phyloP scores from a whole-genome alignment of 2,797 vertebrate species.

The Salmo trutta region DNA sequence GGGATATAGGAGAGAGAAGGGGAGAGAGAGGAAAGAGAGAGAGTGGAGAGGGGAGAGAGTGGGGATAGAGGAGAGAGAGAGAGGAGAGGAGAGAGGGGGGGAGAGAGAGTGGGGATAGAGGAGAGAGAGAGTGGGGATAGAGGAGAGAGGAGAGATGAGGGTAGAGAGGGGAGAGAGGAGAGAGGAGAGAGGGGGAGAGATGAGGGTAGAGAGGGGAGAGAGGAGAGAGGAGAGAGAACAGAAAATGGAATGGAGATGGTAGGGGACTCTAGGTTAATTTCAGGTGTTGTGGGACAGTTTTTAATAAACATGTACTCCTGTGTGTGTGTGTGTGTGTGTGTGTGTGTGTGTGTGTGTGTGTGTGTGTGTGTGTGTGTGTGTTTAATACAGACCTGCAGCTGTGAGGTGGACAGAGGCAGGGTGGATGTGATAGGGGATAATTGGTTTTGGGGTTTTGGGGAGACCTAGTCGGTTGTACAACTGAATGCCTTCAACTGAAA shows the following conservation, averaged over 20 bases:
- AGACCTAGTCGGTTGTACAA: too few relatives aligned
- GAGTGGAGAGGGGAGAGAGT: constrained; percentile 27
- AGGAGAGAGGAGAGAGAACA: neutral
- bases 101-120: constrained; percentile 28
- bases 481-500: too few relatives aligned
- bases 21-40: too few relatives aligned
- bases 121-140: neutral
- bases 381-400: neutral
- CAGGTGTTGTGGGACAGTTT: constrained; percentile 71
- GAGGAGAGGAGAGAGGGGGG: too few relatives aligned
- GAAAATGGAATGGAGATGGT: constrained; percentile 57
- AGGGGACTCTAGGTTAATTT: constrained; percentile 63
- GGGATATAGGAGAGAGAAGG: too few relatives aligned
- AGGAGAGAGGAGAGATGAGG: neutral
- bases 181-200: too few relatives aligned
- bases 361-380: neutral
- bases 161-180: neutral
- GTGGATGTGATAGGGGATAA: constrained; percentile 72
- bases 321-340: too few relatives aligned
- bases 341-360: too few relatives aligned
- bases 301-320: constrained; percentile 60
- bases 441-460: constrained; percentile 68
- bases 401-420: constrained; percentile 8
- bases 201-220: neutral
- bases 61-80: constrained; percentile 10